Conservation (phyloP, 35 echinoderm and acorn worm species). For the Ophiothrix spiculata region DNA sequence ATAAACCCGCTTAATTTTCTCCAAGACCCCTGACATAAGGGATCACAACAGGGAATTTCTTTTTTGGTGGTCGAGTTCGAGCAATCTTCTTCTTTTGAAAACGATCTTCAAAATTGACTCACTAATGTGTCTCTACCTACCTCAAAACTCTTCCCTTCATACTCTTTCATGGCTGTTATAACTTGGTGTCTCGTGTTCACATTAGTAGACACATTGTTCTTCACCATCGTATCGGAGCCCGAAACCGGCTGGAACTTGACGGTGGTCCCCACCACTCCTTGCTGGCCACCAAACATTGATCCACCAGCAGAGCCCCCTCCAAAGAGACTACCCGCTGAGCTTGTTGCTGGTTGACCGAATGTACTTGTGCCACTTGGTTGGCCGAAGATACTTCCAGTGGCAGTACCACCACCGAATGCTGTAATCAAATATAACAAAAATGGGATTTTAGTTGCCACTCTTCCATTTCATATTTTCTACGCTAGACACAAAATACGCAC, state of each 20-base stretch:
- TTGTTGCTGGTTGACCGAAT: background rate
- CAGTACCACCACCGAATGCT: conserved; percentile 61
- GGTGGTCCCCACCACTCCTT: background rate
- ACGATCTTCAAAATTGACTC: too few species aligned
- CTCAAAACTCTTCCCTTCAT: conserved; percentile 90
- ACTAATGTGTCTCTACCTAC: too few species aligned
- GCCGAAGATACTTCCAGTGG: conserved; percentile 57
- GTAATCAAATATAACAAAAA: too few species aligned
- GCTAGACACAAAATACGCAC: too few species aligned
- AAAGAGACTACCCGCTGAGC: background rate
- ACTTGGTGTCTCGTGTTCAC: conserved; percentile 89
- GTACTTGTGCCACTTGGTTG: conserved; percentile 27
- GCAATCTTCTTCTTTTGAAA: too few species aligned
- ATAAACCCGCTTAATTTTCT: too few species aligned
- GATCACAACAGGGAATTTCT: too few species aligned
- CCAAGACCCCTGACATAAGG: too few species aligned
- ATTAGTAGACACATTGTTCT: conserved; percentile 64
- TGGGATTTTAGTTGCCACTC: too few species aligned
- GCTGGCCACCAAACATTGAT: background rate
- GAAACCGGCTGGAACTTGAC: conserved; percentile 44
- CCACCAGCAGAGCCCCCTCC: background rate
- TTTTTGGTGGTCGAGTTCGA: too few species aligned
- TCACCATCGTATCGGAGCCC: conserved; percentile 85
- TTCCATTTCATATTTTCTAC: too few species aligned
- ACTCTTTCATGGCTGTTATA: conserved; percentile 97